Percentiles rank a stretch among this genome's conserved stretches.
These are phyloP conservation scores for Dicycla oo DNA, from an alignment of 2,888 invertebrate genomes.

Conservation along the genomic window DNA sequence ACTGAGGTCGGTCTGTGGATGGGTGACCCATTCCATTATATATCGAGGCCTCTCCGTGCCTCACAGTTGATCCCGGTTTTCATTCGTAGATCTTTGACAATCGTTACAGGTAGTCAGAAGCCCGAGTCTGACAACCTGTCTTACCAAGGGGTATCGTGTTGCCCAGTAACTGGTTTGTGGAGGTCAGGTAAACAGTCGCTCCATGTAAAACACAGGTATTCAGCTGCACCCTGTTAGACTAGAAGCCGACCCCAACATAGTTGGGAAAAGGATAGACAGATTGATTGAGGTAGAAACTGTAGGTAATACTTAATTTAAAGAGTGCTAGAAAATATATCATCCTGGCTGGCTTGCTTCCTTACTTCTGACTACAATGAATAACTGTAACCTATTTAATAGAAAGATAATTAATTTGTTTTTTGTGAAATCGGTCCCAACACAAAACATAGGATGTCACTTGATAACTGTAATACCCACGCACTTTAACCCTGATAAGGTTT, in stretches of 20 bases:
- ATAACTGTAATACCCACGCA: conserved; percentile 61
- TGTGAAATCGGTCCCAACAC: conserved; percentile 34
- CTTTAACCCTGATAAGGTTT: conserved; percentile 61
- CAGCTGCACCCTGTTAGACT: too few relatives aligned
- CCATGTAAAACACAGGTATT: not conserved
- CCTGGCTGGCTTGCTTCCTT: not conserved
- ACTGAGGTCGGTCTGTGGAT: too few relatives aligned
- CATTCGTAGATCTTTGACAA: too few relatives aligned
- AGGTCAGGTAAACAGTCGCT: too few relatives aligned
- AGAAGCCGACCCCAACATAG: not conserved
- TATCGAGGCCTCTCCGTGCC: too few relatives aligned
- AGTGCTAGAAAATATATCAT: not conserved
- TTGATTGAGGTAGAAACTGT: not conserved
- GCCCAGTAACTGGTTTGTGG: not conserved
- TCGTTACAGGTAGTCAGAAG: too few relatives aligned
- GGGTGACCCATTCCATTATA: too few relatives aligned
- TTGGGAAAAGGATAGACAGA: not conserved
- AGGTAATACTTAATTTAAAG: too few relatives aligned
- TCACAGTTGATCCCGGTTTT: too few relatives aligned
- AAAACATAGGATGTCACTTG: conserved; percentile 39
- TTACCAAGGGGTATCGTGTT: not conserved
- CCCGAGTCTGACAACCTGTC: too few relatives aligned
- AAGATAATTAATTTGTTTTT: conserved; percentile 19
- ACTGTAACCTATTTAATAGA: conserved; percentile 4
- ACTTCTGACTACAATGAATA: not conserved